Percentiles rank a stretch among this genome's conserved stretches.
Conservation (phyloP, 2,113 vertebrate genomes). For the Alces alces region DNA sequence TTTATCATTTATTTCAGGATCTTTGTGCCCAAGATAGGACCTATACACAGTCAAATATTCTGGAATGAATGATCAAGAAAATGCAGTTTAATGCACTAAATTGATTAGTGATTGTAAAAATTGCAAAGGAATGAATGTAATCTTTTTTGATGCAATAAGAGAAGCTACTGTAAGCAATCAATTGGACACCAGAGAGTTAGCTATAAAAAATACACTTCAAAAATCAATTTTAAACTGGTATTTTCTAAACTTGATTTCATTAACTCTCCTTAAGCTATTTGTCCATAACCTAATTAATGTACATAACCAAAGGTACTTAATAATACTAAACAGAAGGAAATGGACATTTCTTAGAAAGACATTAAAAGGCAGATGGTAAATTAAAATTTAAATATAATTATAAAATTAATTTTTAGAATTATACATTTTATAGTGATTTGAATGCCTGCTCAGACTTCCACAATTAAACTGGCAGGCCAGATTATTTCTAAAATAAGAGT, state of each 20-base stretch:
- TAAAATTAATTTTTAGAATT: slow-evolving; percentile 23
- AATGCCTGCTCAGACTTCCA: background rate
- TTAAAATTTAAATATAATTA: background rate
- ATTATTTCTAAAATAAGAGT: slow-evolving; percentile 2
- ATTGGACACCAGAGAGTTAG: background rate
- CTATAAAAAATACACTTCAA: slow-evolving; percentile 46
- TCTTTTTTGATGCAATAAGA: background rate
- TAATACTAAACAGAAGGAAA: slow-evolving; percentile 44
- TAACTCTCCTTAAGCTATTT: slow-evolving; percentile 44
- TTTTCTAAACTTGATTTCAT: slow-evolving; percentile 53
- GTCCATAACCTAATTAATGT: slow-evolving; percentile 44
- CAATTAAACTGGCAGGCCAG: background rate
- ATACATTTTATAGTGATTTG: background rate
- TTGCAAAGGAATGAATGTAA: background rate
- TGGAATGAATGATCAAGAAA: background rate
- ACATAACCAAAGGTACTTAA: slow-evolving; percentile 41
- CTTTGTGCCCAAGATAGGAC: background rate
- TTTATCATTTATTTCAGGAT: background rate
- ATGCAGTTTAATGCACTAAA: background rate
- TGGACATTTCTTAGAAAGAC: slow-evolving; percentile 35
- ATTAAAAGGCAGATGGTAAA: slow-evolving; percentile 26
- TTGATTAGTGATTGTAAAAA: slow-evolving; percentile 23
- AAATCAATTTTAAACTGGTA: slow-evolving; percentile 53
- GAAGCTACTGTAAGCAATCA: slow-evolving; percentile 3
- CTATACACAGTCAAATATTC: background rate